These are phyloP conservation scores for Hylaeus anthracinus DNA, from an alignment of 1,140 invertebrate genomes.

Conservation along the genomic window DNA sequence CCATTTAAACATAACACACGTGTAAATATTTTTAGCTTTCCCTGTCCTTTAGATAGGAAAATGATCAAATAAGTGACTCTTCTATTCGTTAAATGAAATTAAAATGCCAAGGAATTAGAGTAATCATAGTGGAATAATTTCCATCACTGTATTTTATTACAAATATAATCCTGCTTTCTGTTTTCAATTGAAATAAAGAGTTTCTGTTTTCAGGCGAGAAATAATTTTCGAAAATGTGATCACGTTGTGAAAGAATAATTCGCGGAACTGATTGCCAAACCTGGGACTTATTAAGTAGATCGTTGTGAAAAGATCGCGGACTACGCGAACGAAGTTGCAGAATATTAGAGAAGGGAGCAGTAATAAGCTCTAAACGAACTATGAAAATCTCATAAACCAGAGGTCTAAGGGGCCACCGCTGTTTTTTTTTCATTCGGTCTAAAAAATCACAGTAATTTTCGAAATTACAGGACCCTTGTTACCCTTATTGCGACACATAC, in stretches of 20 bases:
- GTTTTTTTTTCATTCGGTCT: background rate
- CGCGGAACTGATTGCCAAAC: conserved; percentile 20
- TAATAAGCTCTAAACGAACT: conserved; percentile 28
- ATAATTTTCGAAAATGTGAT: background rate
- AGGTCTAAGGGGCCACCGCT: background rate
- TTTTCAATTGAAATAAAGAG: no score
- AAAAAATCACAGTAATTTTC: conserved; percentile 47
- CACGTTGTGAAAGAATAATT: conserved; percentile 37
- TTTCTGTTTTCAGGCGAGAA: no score
- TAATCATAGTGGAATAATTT: background rate
- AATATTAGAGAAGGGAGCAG: background rate
- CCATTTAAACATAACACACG: background rate
- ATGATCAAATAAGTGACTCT: no score
- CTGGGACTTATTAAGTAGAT: conserved; percentile 14
- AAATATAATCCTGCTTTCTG: background rate
- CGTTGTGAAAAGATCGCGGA: background rate
- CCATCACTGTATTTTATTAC: background rate
- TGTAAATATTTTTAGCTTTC: background rate
- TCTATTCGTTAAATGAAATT: no score
- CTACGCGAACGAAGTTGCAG: conserved; percentile 8
- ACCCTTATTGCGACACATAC: conserved; percentile 33
- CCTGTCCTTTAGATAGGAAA: background rate
- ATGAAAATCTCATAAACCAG: conserved; percentile 43
- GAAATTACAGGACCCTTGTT: conserved; percentile 36
- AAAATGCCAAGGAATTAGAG: no score